These are phyloP conservation scores for Cheilosia impressa DNA, from an alignment of 2,888 invertebrate species.

Conservation along the genomic window DNA sequence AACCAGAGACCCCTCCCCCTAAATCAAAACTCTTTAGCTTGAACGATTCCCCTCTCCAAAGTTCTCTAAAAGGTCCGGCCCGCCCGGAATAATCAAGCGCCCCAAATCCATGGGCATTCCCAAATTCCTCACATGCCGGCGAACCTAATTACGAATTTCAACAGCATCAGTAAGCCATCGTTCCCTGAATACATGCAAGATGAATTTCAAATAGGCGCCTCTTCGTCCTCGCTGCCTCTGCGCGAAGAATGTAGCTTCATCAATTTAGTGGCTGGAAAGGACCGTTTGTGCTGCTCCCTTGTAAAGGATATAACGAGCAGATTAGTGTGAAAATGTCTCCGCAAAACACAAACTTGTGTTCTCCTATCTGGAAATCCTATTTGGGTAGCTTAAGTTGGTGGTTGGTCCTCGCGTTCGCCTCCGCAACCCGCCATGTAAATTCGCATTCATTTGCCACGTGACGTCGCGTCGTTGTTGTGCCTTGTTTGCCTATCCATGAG, in stretches of 20 bases:
- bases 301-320: conserved; percentile 39
- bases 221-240: neutral
- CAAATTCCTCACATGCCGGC: conserved; percentile 18
- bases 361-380: conserved; percentile 39
- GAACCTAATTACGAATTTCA: conserved; percentile 49
- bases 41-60: no score
- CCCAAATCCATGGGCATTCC: neutral
- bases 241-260: conserved; percentile 13
- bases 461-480: conserved; percentile 16
- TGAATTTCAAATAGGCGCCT: conserved; percentile 52
- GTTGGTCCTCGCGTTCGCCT: neutral
- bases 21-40: no score
- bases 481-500: conserved; percentile 20
- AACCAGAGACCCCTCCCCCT: no score
- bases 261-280: conserved; percentile 17
- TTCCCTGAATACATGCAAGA: conserved; percentile 22
- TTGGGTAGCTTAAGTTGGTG: conserved; percentile 28
- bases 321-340: conserved; percentile 38
- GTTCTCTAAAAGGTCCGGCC: no score
- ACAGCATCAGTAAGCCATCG: neutral
- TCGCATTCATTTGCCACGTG: conserved; percentile 17
- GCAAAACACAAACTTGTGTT: conserved; percentile 52
- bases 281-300: conserved; percentile 2
- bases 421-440: neutral
- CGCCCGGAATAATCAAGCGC: no score